Evolutionary conservation across 1,140 invertebrate species (phyloP).

Genomic region (Brachionus rotundiformis): DNA sequence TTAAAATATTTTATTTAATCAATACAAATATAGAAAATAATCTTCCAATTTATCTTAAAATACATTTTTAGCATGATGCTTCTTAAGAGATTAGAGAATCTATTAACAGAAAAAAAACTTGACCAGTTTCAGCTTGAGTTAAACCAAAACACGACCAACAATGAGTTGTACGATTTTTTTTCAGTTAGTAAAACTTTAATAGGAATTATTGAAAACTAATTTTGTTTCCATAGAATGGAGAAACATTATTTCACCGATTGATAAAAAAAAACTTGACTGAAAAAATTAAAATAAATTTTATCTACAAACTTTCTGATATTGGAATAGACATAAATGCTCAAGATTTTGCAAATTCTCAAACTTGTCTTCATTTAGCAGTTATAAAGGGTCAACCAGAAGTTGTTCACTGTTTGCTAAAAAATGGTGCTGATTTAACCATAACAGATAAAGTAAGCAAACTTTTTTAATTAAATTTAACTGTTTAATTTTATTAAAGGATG

Average conservation of each 20-base stretch:
- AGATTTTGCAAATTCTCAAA: constrained; percentile 1
- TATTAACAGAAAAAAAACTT: not conserved
- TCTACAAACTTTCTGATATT: constrained; percentile 36
- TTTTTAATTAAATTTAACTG: not conserved
- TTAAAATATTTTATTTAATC: not conserved
- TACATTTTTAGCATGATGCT: not conserved
- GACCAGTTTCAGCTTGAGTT: not conserved
- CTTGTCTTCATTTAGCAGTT: constrained; percentile 34
- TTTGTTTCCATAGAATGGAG: constrained; percentile 36
- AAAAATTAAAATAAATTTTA: constrained; percentile 1
- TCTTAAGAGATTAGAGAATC: not conserved
- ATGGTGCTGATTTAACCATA: constrained; percentile 50
- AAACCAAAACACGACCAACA: not conserved
- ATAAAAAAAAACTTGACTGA: constrained; percentile 12
- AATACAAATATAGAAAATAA: not conserved
- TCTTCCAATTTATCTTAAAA: not conserved
- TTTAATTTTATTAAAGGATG: not conserved
- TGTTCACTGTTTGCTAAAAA: constrained; percentile 33
- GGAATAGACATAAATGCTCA: constrained; percentile 28
- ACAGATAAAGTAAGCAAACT: not conserved
- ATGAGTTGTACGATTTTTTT: not conserved
- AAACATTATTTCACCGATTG: constrained; percentile 37
- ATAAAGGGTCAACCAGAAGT: not conserved
- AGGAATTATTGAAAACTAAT: not conserved
- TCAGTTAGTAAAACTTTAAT: not conserved